Evolutionary conservation across 1,140 invertebrate genomes (phyloP), one percentile per base, ranked within the genome.

Genomic region (Pteromalus puparum): DNA sequence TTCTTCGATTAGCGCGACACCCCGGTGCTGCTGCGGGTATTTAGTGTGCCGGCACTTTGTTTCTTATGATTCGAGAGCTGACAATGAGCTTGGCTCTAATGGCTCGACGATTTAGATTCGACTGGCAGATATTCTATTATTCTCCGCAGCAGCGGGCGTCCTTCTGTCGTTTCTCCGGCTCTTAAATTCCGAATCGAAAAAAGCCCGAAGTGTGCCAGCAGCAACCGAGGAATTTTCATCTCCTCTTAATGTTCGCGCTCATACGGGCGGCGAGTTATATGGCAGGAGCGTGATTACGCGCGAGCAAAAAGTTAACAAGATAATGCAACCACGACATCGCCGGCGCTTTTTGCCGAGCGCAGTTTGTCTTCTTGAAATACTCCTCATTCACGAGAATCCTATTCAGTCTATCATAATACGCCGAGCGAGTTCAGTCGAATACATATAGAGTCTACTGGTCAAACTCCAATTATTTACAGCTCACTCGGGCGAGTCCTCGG

Each of bases 291-390:
- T 82, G 81, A 82, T 82, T 82, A 75, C 81, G 15, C 4, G 26
- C 68, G 13, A 28, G 81, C 72, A 82, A 82, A 82, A 82, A 82
- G 73, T 82, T 82, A 76, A 76, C 73, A 82, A 76, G 73, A 76
- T 82, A 82, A 82, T 76, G 73, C 46, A 76, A 65, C 53, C 38
- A 61, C 81, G 48, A 75, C 68, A 46, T 5, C 53, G 18, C 53
- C 53, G 46, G 9, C 10, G 4, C 21, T 61, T 61, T 61, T 61
- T 61, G 18, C 21, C 53, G 18, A 61, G 18, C 53, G 18, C 53
- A 61, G 53, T 61, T 61, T 61, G 53, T n/a, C 53, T 61, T 61
- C 4, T 9, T 15, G 18, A 42, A 42, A 42, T 7, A 61, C 21
- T 21, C 48, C 53, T 61, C 53, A n/a, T 21, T 61, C 53, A n/a